Evolutionary conservation across 1,140 invertebrate species (phyloP).

Genomic region (Acromyrmex charruanus): DNA sequence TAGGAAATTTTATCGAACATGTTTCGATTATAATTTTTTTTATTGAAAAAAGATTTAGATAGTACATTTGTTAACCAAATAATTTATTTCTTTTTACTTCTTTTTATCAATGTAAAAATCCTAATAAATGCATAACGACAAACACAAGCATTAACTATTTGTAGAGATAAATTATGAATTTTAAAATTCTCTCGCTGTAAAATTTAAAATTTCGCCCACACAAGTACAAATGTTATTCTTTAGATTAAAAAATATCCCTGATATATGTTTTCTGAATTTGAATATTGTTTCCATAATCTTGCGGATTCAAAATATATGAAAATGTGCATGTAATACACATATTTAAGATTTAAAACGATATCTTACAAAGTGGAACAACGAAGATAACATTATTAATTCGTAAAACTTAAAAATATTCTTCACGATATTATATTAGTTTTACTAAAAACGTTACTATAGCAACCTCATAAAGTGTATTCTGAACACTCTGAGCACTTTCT

Average conservation of each 20-base stretch:
- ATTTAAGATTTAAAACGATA: not conserved
- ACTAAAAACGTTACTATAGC: constrained; percentile 26
- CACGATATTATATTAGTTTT: constrained; percentile 32
- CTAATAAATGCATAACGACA: not conserved
- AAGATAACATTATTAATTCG: constrained; percentile 38
- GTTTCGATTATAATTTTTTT: not conserved
- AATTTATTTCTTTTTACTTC: not conserved
- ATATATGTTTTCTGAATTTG: not conserved
- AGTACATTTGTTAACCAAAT: not conserved
- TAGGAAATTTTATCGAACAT: constrained; percentile 31
- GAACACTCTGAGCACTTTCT: constrained; percentile 32
- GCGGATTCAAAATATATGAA: not conserved
- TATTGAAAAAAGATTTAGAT: not conserved
- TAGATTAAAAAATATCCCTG: not conserved
- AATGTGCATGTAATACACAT: not conserved
- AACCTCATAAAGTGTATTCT: constrained; percentile 53
- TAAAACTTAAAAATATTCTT: constrained; percentile 34
- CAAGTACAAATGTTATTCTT: not conserved
- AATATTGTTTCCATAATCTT: not conserved
- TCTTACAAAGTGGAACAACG: not conserved
- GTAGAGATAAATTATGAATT: not conserved
- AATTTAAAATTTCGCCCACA: not conserved
- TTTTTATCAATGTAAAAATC: not conserved
- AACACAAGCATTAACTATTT: not conserved
- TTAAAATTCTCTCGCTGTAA: not conserved